Evolutionary conservation across 2,113 vertebrate genomes (phyloP), one percentile per base, ranked within the genome.

Genomic region (Cyanoramphus novaezelandiae): DNA sequence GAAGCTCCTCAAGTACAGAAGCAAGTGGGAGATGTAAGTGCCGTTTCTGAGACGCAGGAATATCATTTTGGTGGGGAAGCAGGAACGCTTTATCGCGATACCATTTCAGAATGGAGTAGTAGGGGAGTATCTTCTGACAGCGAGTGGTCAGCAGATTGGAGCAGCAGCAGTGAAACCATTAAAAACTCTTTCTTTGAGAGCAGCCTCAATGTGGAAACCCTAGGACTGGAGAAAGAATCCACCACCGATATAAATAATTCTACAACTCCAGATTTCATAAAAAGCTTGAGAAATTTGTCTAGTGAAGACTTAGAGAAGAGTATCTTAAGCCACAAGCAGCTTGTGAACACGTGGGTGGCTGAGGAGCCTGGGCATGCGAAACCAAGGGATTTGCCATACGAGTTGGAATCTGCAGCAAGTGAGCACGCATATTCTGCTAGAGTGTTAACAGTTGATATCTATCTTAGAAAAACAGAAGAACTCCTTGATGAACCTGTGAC

Each of bases 391-490:
- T 82, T 77, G 60, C 82, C 91, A 35, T 86, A 67, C 4, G 49
- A 49, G 72, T 90, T 78, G 72, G 95, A 94, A 62, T 83, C 93
- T 83, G 89, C 57, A 5, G 46, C 23, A 1, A 59, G 55, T 46
- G 96, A 97, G 28, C 88, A 79, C 57, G 3, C 87, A 35, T 83
- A 76, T 14, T 92, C 97, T 80, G 63, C 98, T 84, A 97, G 85
- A 87, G 97, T 98, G 88, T 47, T 98, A 70, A 98, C 97, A 33
- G 93, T 98, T 93, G 98, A 98, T 97, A 98, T 98, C 90, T 98
- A 98, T 90, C 95, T 98, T 67, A 97, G 97, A 13, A 98, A 98
- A 97, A 97, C 97, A 20, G 96, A 97, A 33, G 96, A 97, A 28
- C 87, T 96, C 20, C 95, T 78, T 77, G 72, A 97, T 95, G 93